A percentile compares a stretch with the other conserved stretches of the same genome.
Evolutionary conservation across 2,113 vertebrate genomes (phyloP).

Genomic region (Antennarius striatus): DNA sequence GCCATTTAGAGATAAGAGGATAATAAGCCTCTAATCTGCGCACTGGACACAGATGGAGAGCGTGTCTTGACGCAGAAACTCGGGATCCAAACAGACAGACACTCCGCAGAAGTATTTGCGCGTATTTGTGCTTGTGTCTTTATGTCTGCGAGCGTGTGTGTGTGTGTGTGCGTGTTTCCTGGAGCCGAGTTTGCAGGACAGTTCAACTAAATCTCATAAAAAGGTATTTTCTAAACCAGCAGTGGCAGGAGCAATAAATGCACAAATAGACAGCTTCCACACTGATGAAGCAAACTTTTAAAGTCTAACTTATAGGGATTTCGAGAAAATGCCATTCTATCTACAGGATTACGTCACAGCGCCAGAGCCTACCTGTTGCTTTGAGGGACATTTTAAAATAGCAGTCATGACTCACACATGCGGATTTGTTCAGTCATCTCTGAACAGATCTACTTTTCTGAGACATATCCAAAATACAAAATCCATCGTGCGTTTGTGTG

Average conservation of each 20-base stretch:
- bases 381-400: too few relatives aligned
- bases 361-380: too few relatives aligned
- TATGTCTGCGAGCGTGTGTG: neutral
- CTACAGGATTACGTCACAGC: too few relatives aligned
- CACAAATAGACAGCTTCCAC: too few relatives aligned
- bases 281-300: too few relatives aligned
- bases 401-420: too few relatives aligned
- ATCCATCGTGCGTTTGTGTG: too few relatives aligned
- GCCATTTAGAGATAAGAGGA: slow-evolving; percentile 84
- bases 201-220: slow-evolving; percentile 5
- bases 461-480: too few relatives aligned
- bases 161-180: neutral
- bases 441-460: too few relatives aligned
- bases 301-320: too few relatives aligned
- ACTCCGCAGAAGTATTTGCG: neutral
- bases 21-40: slow-evolving; percentile 81
- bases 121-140: neutral
- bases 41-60: slow-evolving; percentile 78
- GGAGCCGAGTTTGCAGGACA: slow-evolving; percentile 3
- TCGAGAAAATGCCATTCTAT: too few relatives aligned
- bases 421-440: too few relatives aligned
- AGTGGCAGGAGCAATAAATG: neutral
- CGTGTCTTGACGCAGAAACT: slow-evolving; percentile 58
- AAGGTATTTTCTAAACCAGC: neutral
- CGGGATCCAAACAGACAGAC: slow-evolving; percentile 7